Conservation (phyloP, 2,888 invertebrate species). For the Noctua janthe region DNA sequence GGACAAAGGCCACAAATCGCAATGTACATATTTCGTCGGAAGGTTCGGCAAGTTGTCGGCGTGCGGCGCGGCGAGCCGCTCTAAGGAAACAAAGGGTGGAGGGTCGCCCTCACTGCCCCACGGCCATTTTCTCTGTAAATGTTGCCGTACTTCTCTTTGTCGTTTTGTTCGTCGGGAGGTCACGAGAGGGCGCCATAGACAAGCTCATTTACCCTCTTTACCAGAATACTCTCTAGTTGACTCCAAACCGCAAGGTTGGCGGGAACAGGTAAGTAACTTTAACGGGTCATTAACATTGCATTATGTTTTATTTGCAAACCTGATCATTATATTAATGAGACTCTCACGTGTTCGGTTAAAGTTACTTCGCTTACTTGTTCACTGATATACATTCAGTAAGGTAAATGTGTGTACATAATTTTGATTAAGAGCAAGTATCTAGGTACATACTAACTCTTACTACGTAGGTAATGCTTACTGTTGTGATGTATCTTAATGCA, state of each 20-base stretch:
- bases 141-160: conserved; percentile 83
- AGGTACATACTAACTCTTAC: neutral
- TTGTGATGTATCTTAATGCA: conserved; percentile 17
- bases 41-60: conserved; percentile 75
- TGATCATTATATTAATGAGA: conserved; percentile 76
- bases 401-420: conserved; percentile 14
- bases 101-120: conserved; percentile 81
- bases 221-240: conserved; percentile 78
- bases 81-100: conserved; percentile 86
- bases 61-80: conserved; percentile 71
- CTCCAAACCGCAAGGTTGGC: conserved; percentile 80
- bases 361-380: conserved; percentile 44
- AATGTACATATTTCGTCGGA: conserved; percentile 70
- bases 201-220: conserved; percentile 83
- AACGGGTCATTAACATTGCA: conserved; percentile 85
- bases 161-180: conserved; percentile 82
- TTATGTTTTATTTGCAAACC: conserved; percentile 79
- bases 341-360: conserved; percentile 67
- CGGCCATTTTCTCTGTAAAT: conserved; percentile 87
- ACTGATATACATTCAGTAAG: conserved; percentile 15
- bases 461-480: neutral
- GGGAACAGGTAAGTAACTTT: conserved; percentile 81
- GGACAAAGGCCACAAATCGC: conserved; percentile 70
- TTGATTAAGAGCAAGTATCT: conserved; percentile 2
- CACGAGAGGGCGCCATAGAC: conserved; percentile 82